phyloP scores from a whole-genome alignment of 2,113 vertebrate species.

The rabbit (Oryctolagus cuniculus) region DNA sequence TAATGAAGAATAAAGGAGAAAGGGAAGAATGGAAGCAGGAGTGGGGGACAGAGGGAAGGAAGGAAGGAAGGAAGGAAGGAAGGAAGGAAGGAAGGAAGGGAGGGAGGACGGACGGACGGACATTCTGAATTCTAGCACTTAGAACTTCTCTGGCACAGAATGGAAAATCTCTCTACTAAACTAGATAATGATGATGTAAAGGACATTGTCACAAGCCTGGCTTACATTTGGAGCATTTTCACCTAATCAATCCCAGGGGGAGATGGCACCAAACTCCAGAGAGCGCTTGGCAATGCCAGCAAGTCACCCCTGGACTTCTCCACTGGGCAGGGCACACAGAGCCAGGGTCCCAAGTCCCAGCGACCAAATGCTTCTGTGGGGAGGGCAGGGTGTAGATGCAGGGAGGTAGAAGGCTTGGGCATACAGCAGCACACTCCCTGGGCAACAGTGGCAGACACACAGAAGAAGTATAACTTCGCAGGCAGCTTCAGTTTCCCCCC shows the following conservation, averaged over 20 bases:
- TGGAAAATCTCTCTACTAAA: not conserved
- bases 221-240: not conserved
- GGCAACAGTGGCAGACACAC: not conserved
- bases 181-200: not conserved
- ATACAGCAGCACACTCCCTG: not conserved
- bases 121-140: not conserved
- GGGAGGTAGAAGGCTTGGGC: accelerated
- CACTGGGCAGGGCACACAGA: not conserved
- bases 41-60: accelerated
- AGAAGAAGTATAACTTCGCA: not conserved
- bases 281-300: not conserved
- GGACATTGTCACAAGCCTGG: not conserved
- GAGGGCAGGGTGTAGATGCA: not conserved
- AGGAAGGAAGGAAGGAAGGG: not conserved
- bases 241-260: not conserved
- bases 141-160: not conserved
- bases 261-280: not conserved
- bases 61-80: not conserved
- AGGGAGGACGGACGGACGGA: not conserved
- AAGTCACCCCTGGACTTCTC: not conserved
- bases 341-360: too few relatives aligned
- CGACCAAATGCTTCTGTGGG: not conserved
- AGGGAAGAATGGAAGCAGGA: not conserved
- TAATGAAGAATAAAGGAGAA: not conserved
- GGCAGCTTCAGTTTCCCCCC: not conserved